Evolutionary conservation across 2,113 vertebrate genomes (phyloP), one percentile per base, ranked within the genome.

Genomic region (Panthera uncia): DNA sequence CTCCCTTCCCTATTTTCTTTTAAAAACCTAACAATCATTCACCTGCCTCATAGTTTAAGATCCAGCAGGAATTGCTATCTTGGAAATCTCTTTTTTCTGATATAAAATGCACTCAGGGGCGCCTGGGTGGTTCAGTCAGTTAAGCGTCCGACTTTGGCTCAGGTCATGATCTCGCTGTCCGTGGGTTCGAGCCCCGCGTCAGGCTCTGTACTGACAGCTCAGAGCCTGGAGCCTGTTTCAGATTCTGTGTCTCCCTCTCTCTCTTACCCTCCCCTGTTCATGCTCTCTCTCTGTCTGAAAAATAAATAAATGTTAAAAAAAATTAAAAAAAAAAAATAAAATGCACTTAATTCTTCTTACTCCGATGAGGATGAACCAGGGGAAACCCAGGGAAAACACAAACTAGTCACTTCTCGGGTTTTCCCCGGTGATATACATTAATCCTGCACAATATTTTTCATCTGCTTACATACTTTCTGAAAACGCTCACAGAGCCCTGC

Each of bases 371-470:
- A 78, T 16, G 4, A 78, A 65, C 36, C 16, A 88, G 88, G 95
- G 78, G 97, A 83, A 25, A 98, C 82, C 15, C 25, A 95, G 84
- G 97, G 52, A 18, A 95, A 96, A 78, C 25, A 93, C 15, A 50
- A 48, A 73, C 33, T 38, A 13, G 57, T 13, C 0, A 25, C 76
- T 89, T 95, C 63, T 91, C 78, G 21, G 27, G 7, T 36, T 38
- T n/a, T 27, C 65, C 18, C 23, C 31, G 74, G n/a, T 7, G 73
- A 45, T 29, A 61, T 2, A 45, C 19, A 16, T 45, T 68, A 85
- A 48, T 9, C 41, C 73, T 55, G 15, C 8, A 27, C 15, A 38
- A 50, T 27, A 76, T 61, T 93, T 93, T 73, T 81, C 31, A 90
- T 21, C 66, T 48, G 65, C 2, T 63, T 52, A 36, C 19, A 13